Evolutionary conservation across 2,888 invertebrate genomes (phyloP).

Genomic region (Lingula anatina): DNA sequence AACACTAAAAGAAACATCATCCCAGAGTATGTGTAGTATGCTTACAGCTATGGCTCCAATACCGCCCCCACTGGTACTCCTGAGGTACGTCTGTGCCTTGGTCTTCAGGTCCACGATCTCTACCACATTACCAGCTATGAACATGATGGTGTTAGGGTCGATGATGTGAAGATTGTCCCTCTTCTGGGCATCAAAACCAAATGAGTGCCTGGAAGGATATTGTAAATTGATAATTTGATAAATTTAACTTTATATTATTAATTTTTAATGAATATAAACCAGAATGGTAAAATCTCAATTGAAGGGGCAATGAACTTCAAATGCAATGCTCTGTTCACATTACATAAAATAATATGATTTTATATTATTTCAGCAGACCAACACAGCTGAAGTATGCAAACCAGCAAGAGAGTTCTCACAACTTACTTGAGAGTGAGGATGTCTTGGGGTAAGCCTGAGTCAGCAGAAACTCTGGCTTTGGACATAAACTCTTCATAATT

Average conservation of each 20-base stretch:
- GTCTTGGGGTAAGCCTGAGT: conserved; percentile 43
- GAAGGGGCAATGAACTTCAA: too few species aligned
- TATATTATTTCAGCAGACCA: too few species aligned
- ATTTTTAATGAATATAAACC: too few species aligned
- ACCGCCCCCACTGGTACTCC: conserved; percentile 73
- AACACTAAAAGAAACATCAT: too few species aligned
- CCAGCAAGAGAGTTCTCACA: too few species aligned
- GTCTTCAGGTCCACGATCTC: conserved; percentile 69
- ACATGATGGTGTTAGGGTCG: conserved; percentile 70
- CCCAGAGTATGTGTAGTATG: too few species aligned
- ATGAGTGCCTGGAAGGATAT: conserved; percentile 68
- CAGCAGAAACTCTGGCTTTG: conserved; percentile 31
- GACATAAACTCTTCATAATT: conserved; percentile 38
- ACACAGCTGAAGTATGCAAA: too few species aligned
- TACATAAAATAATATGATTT: too few species aligned
- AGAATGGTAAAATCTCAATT: too few species aligned
- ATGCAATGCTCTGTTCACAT: too few species aligned
- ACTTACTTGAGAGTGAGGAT: conserved; percentile 38
- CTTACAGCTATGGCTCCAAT: conserved; percentile 74
- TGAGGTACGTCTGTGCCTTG: conserved; percentile 64
- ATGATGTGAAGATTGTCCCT: conserved; percentile 74
- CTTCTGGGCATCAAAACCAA: conserved; percentile 78
- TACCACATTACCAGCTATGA: conserved; percentile 76
- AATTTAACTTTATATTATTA: too few species aligned
- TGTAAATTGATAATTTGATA: too few species aligned